Conservation (phyloP, 2,888 invertebrate species). For the Leptinotarsa juncta region DNA sequence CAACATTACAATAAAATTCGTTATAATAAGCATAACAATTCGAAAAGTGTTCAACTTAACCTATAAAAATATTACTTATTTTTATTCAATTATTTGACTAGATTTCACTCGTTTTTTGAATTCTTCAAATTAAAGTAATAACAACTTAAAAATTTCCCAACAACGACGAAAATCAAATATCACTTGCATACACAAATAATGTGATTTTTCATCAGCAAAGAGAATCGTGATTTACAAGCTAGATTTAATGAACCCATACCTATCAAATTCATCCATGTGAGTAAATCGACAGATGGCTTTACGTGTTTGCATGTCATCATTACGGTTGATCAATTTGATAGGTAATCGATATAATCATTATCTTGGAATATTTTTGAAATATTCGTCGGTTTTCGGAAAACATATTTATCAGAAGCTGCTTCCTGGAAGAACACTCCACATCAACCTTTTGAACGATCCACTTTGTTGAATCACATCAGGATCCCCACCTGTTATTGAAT, state of each 20-base stretch:
- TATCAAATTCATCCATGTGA: conserved; percentile 55
- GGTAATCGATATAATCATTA: conserved; percentile 51
- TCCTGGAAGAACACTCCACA: conserved; percentile 90
- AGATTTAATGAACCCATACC: conserved; percentile 47
- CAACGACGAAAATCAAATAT: conserved; percentile 46
- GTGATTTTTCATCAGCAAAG: conserved; percentile 41
- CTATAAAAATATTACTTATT: conserved; percentile 24
- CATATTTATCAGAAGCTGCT: conserved; percentile 65
- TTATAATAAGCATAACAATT: conserved; percentile 30
- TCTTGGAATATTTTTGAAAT: conserved; percentile 31
- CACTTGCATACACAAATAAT: conserved; percentile 45
- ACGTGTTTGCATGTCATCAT: conserved; percentile 57
- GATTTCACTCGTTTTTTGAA: conserved; percentile 61
- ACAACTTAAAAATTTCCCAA: conserved; percentile 42
- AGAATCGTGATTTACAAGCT: conserved; percentile 24
- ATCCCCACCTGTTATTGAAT: conserved; percentile 75
- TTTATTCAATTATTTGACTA: conserved; percentile 54
- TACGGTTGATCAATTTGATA: conserved; percentile 50
- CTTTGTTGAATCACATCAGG: conserved; percentile 91
- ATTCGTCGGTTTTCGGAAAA: conserved; percentile 40
- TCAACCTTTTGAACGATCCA: conserved; percentile 91
- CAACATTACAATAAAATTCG: conserved; percentile 21
- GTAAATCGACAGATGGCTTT: conserved; percentile 56
- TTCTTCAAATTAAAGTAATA: conserved; percentile 46
- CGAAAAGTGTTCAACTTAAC: conserved; percentile 15